Conservation (phyloP, 2,888 invertebrate species). For the Clivina fossor region DNA sequence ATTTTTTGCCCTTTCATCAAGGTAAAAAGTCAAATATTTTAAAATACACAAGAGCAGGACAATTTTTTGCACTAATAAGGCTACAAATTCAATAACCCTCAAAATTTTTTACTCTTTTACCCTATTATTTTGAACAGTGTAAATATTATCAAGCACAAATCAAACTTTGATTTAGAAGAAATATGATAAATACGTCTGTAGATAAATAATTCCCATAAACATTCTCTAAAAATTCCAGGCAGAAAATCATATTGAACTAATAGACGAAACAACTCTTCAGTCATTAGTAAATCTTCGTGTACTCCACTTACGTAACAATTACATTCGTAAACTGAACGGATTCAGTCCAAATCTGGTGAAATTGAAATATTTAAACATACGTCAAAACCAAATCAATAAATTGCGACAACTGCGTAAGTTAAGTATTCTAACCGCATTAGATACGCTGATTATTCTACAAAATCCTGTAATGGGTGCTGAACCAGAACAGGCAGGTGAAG, state of each 20-base stretch:
- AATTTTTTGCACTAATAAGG: too few relatives aligned
- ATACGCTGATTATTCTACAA: slow-evolving; percentile 57
- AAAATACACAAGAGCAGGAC: too few relatives aligned
- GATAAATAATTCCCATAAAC: background rate
- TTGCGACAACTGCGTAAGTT: slow-evolving; percentile 60
- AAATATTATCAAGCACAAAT: too few relatives aligned
- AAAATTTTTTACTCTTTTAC: too few relatives aligned
- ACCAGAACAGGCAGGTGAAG: slow-evolving; percentile 35
- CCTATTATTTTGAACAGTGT: too few relatives aligned
- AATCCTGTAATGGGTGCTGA: slow-evolving; percentile 54
- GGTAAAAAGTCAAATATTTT: too few relatives aligned
- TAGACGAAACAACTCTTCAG: slow-evolving; percentile 67
- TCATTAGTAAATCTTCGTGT: slow-evolving; percentile 63
- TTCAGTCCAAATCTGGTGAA: slow-evolving; percentile 54
- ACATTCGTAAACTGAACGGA: slow-evolving; percentile 57
- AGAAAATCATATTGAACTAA: slow-evolving; percentile 66
- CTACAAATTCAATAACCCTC: too few relatives aligned
- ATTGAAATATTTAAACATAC: slow-evolving; percentile 60
- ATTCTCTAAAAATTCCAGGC: slow-evolving; percentile 49
- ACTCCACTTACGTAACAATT: slow-evolving; percentile 73
- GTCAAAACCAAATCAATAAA: slow-evolving; percentile 58
- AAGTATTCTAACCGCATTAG: slow-evolving; percentile 54
- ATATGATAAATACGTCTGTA: background rate
- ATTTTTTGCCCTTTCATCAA: too few relatives aligned
- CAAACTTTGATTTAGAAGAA: too few relatives aligned